Evolutionary conservation across 2,113 vertebrate genomes (phyloP), one percentile per base, ranked within the genome.

Genomic region (Leptobrachium ailaonicum): DNA sequence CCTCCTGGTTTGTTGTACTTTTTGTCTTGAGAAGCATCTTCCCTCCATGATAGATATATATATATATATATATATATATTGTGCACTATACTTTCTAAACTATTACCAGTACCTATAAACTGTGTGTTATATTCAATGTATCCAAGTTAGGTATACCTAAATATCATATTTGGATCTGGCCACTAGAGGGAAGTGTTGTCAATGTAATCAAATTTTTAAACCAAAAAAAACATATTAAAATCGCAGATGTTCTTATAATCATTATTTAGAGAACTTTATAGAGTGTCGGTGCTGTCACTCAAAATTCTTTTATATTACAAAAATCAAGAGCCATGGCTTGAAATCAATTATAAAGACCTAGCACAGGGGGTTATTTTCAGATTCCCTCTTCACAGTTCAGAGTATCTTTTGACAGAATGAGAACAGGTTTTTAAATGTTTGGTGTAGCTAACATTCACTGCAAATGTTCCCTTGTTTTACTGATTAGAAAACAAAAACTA

Each of bases 241-340:
- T 73, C 64, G 2, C 71, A 80, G 63, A 74, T 74, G 62, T 73
- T 73, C 70, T 13, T 66, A 14, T 68, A 80, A 74, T 80, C 78
- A 80, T 80, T 80, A 73, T 80, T 80, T 74, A 80, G 71, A 67
- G 71, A 64, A 60, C 78, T 73, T 68, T 60, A 47, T 80, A 74
- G 12, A 74, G 47, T 62, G 63, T 66, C 78, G 67, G 63, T 71
- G 43, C 50, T 44, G 62, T 73, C 71, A 80, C 41, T 74, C 78
- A 80, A 40, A 8, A 41, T 41, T 74, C n/a, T 42, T 79, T 80
- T 80, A 74, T 80, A 80, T 74, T 62, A 74, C 71, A 68, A 73
- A 58, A 67, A 73, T 41, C 71, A 74, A 66, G 66, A 47, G 62
- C 71, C 64, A 69, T 80, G 32, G 78, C 64, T 64, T 75, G 64